Evolutionary conservation across 2,797 vertebrate genomes (phyloP), one percentile per base, ranked within the genome.

Genomic region (Strix occidentalis): DNA sequence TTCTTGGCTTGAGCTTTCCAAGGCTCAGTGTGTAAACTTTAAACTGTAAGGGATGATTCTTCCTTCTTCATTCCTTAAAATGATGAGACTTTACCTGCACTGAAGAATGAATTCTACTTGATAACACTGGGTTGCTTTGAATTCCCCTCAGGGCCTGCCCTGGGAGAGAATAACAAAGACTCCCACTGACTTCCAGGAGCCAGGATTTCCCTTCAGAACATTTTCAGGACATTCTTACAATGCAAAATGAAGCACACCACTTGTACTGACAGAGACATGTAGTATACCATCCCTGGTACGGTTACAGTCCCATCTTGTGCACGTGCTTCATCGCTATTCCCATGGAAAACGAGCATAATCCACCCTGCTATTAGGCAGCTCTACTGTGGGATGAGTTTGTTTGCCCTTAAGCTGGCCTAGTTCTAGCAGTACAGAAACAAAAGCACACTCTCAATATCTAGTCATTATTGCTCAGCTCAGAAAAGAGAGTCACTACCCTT

Each of bases 251-350:
- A 74, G 56, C 51, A 58, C 8, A 50, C 28, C 24, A n/a, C 45
- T 51, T 4, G 3, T n/a, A 16, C 33, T 25, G 16, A 28, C 0
- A 53, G 24, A 13, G 26, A 25, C n/a, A 39, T 1, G 21, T 5
- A 60, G 17, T 4, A 28, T 3, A 69, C 16, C 35, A 58, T 25
- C n/a, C 33, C 53, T 39, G 39, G 13, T 31, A 31, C 2, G 18
- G 25, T 18, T 19, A 35, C 60, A 37, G 48, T 3, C 37, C 43
- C 41, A 33, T 14, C 68, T 31, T 31, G 7, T 35, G 39, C 21
- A 33, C 16, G 2, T 16, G n/a, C 29, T 71, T 66, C 72, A 70
- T 33, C 69, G 35, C 57, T 23, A 16, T 51, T 61, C 71, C 45
- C 45, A 26, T 2, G 15, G 71, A 57, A 81, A 84, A 78, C 0